A percentile compares a stretch with the other conserved stretches of the same genome.
These are phyloP conservation scores for Xyrichtys novacula DNA, from an alignment of 2,797 vertebrate genomes.

Conservation along the genomic window DNA sequence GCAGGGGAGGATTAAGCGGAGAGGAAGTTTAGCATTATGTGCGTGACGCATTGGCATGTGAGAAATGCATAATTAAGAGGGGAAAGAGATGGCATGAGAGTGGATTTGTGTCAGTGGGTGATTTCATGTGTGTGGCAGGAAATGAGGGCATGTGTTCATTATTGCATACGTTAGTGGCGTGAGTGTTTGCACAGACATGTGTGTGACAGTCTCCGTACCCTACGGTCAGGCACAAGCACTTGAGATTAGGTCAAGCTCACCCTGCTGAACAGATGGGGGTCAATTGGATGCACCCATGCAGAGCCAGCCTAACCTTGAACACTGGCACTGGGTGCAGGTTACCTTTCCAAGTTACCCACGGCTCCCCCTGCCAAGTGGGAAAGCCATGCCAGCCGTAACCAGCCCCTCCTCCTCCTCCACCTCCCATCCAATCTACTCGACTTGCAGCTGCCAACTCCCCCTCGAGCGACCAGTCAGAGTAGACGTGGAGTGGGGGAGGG, in stretches of 20 bases:
- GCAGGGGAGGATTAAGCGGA: constrained; percentile 29
- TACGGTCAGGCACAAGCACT: constrained; percentile 39
- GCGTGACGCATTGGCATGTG: constrained; percentile 38
- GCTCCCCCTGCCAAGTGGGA: constrained; percentile 58
- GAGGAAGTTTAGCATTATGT: constrained; percentile 29
- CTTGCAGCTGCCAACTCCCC: constrained; percentile 67
- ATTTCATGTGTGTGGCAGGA: constrained; percentile 51
- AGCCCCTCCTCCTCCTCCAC: constrained; percentile 19
- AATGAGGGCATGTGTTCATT: constrained; percentile 40
- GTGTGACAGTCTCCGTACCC: constrained; percentile 22
- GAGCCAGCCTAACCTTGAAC: constrained; percentile 73
- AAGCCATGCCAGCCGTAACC: constrained; percentile 63
- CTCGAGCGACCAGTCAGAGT: constrained; percentile 52
- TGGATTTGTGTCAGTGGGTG: constrained; percentile 64
- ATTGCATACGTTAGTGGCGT: constrained; percentile 28
- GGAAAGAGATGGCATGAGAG: constrained; percentile 9
- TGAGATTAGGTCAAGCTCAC: constrained; percentile 50
- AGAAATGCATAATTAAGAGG: constrained; percentile 18
- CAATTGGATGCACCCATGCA: constrained; percentile 58
- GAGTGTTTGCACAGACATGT: constrained; percentile 1
- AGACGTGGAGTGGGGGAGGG: constrained; percentile 42
- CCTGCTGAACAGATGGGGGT: constrained; percentile 74
- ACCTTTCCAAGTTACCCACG: constrained; percentile 72
- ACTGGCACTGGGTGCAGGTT: constrained; percentile 67
- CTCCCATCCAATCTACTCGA: constrained; percentile 44